Conservation (phyloP, 2,888 invertebrate species). For the Hoplodrina blanda region DNA sequence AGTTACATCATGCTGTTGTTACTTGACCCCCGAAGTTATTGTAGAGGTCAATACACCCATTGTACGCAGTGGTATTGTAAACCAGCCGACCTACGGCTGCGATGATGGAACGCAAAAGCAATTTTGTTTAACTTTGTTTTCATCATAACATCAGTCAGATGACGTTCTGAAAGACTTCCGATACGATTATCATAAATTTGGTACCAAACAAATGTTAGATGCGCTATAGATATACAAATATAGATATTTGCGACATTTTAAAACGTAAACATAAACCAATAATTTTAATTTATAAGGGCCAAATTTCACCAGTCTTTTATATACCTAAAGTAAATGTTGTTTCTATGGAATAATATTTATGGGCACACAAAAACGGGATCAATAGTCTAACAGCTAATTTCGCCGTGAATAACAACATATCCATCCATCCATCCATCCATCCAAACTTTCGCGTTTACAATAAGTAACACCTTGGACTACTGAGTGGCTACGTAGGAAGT, state of each 20-base stretch:
- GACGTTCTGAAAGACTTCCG: constrained; percentile 9
- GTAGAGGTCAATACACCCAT: constrained; percentile 14
- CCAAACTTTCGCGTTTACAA: too few species aligned
- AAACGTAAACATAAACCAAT: not conserved
- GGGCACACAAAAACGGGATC: too few species aligned
- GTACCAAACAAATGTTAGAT: not conserved
- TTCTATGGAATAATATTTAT: too few species aligned
- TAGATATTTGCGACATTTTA: not conserved
- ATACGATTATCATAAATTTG: not conserved
- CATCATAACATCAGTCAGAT: constrained; percentile 5
- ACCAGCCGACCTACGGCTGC: not conserved
- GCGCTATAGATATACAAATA: too few species aligned
- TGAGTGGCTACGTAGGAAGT: too few species aligned
- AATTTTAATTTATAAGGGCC: too few species aligned
- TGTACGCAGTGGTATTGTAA: constrained; percentile 2
- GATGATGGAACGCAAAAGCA: not conserved
- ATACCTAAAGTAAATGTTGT: too few species aligned
- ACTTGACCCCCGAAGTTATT: not conserved
- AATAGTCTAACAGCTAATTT: too few species aligned
- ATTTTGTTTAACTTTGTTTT: constrained; percentile 15
- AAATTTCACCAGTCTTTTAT: too few species aligned
- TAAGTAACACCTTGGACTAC: too few species aligned
- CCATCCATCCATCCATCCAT: too few species aligned
- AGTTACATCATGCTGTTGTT: constrained; percentile 11
- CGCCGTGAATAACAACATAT: too few species aligned